Conservation (phyloP, 2,888 invertebrate species). For the Argyresthia goedartella region DNA sequence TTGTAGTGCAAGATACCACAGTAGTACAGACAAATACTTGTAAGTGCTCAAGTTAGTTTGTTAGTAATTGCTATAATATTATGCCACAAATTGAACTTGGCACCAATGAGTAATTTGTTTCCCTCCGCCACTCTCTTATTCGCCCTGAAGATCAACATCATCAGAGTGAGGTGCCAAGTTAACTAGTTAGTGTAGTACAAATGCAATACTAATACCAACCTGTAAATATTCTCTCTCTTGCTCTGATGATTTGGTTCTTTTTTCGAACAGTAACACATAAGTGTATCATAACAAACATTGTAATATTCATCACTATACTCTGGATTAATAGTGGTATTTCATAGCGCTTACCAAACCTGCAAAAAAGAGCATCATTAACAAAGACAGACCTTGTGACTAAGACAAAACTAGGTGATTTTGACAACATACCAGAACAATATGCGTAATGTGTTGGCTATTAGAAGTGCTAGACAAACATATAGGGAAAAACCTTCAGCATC, state of each 20-base stretch:
- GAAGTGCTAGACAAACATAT: slow-evolving; percentile 94
- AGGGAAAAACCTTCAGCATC: slow-evolving; percentile 98
- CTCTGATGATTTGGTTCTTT: slow-evolving; percentile 82
- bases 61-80: too few species aligned
- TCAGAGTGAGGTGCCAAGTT: too few species aligned
- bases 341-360: slow-evolving; percentile 98
- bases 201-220: not conserved
- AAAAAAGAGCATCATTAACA: slow-evolving; percentile 26
- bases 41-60: too few species aligned
- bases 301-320: slow-evolving; percentile 96
- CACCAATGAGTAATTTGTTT: too few species aligned
- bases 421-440: slow-evolving; percentile 95
- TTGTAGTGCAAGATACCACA: too few species aligned
- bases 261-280: slow-evolving; percentile 90
- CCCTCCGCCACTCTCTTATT: too few species aligned
- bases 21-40: too few species aligned
- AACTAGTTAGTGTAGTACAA: too few species aligned
- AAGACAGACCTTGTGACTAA: not conserved
- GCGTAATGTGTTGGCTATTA: slow-evolving; percentile 96
- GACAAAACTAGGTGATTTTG: not conserved
- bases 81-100: too few species aligned
- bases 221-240: slow-evolving; percentile 82
- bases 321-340: slow-evolving; percentile 95
- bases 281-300: slow-evolving; percentile 96
- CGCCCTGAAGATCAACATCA: too few species aligned